Conservation (phyloP, 2,888 invertebrate genomes). For the Caenorhabditis panamensis region DNA sequence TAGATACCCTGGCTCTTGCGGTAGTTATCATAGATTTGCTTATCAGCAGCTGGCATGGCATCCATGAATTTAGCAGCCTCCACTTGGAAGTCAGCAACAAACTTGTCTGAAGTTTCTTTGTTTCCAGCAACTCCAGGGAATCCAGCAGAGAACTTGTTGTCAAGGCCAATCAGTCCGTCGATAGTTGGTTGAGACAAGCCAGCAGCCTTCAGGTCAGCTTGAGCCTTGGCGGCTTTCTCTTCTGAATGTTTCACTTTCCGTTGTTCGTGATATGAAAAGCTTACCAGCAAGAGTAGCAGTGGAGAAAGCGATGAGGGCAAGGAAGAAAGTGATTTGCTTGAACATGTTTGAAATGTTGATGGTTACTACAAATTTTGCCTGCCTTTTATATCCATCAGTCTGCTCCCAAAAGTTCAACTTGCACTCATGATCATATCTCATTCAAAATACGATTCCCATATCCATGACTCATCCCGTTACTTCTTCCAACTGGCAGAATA, state of each 20-base stretch:
- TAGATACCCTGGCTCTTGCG: conserved; percentile 30
- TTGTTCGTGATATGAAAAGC: no score
- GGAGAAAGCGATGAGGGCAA: not conserved
- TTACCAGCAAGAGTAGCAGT: not conserved
- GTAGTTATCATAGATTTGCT: conserved; percentile 16
- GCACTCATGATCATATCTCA: no score
- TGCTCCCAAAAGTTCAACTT: no score
- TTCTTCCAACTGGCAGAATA: no score
- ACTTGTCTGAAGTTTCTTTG: conserved; percentile 25
- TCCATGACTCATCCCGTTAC: no score
- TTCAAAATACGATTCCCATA: not conserved
- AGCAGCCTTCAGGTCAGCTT: not conserved
- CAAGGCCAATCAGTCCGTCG: not conserved
- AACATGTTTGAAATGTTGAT: conserved; percentile 3
- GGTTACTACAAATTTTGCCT: not conserved
- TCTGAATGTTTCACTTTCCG: not conserved
- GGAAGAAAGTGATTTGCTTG: not conserved
- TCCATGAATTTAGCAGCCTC: conserved; percentile 5
- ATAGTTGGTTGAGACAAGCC: conserved; percentile 25
- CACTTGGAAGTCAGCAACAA: conserved; percentile 21
- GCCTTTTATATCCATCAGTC: not conserved
- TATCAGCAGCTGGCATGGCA: conserved; percentile 25
- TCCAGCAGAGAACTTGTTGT: not conserved
- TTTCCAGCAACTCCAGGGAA: not conserved
- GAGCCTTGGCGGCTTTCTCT: not conserved